A percentile compares a stretch with the other conserved stretches of the same genome.
phyloP scores from a whole-genome alignment of 2,113 vertebrate genomes.

The Podarcis raffonei region DNA sequence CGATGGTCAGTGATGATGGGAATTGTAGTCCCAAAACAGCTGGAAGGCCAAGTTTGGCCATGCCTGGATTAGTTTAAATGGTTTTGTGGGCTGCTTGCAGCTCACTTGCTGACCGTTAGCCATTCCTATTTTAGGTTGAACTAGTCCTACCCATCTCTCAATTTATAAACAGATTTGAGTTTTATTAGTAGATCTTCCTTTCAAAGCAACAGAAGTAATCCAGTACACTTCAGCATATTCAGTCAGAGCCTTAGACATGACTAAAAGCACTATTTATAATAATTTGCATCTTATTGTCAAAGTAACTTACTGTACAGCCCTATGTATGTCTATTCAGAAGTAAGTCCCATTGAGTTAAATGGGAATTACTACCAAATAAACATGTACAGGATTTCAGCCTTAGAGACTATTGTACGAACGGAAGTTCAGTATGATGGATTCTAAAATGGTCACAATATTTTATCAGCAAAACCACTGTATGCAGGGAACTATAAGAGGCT shows the following conservation, averaged over 20 bases:
- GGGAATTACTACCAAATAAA: no score
- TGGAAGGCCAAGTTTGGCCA: no score
- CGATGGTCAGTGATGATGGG: no score
- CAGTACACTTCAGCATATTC: not conserved
- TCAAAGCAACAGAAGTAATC: not conserved
- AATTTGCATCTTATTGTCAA: constrained; percentile 35
- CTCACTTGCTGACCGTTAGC: not conserved
- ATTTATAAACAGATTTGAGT: not conserved
- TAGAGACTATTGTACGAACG: not conserved
- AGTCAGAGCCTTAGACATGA: not conserved
- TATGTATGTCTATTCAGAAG: no score
- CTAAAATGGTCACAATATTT: constrained; percentile 41
- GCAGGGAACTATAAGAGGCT: constrained; percentile 28
- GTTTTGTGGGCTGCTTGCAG: not conserved
- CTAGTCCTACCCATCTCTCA: not conserved
- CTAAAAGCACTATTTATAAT: not conserved
- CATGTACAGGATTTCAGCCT: not conserved
- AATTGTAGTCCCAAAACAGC: no score
- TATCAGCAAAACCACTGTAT: constrained; percentile 36
- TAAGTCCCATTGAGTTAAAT: no score
- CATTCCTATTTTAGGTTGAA: not conserved
- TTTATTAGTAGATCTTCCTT: not conserved
- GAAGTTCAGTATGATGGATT: constrained; percentile 41
- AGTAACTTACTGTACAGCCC: no score
- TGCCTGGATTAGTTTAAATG: not conserved